Base-by-base conservation (phyloP, 2,113 vertebrate genomes). In the Sarotherodon lohbergeri region DNA sequence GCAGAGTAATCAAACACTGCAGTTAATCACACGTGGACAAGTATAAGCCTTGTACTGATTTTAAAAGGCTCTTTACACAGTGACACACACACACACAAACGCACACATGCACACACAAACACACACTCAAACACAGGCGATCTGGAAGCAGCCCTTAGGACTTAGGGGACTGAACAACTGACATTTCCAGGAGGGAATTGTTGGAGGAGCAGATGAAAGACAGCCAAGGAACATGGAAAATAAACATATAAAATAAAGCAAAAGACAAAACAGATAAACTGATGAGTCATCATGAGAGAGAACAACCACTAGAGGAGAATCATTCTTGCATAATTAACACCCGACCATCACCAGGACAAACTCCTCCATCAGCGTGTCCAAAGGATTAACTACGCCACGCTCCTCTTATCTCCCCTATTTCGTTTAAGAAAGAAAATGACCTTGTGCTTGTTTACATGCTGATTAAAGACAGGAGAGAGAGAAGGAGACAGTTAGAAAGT, bases 401-500 rank as follows among this genome's bases (percentile, higher is more conserved):
- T 94, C 90, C 82, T 92, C 95, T 96, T 96, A 96, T 95, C 96
- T 91, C 89, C 86, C 86, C 86, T 73, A 93, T 91, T 94, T 94
- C 89, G 88, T 94, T 94, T 95, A 94, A 95, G 92, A 88, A 94
- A 95, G 91, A 94, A 93, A 95, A 95, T 93, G 94, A 96, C 96
- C 96, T 96, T 96, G 95, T 32, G 79, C 89, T 95, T 96, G 95
- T 96, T 96, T 96, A 96, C 94, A 95, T 93, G 93, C 94, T 95
- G 94, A 96, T 96, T 96, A 95, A 96, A 95, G 93, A 91, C 90
- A 84, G 91, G 87, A 82, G 89, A 87, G 85, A 90, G 89, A 87
- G 78, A 81, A 92, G 91, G 86, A 91, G 93, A 90, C 87, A 27
- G 91, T 54, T 86, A 92, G 92, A 94, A 95, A 94, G 94, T 95